These are phyloP conservation scores for Lytechinus variegatus DNA, from an alignment of 35 echinoderm and acorn worm genomes.

Conservation along the genomic window DNA sequence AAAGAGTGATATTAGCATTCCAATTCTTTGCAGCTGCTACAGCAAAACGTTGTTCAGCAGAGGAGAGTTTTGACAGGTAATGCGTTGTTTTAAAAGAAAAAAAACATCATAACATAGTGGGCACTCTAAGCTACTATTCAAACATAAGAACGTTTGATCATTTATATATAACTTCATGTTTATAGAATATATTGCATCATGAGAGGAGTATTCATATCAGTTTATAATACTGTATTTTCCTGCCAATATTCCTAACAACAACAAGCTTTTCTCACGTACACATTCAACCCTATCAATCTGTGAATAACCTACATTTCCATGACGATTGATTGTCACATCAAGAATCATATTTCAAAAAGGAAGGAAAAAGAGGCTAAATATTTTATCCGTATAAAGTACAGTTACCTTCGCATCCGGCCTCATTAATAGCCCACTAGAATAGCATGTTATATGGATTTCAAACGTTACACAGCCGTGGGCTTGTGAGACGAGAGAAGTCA, in stretches of 20 bases:
- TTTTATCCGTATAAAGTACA: background rate
- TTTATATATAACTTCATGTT: no score
- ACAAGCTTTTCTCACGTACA: background rate
- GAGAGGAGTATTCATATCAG: background rate
- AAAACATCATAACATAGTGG: no score
- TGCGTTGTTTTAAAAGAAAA: no score
- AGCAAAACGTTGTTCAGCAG: no score
- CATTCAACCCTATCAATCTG: background rate
- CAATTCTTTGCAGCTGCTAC: no score
- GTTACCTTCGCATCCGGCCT: background rate
- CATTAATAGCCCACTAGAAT: background rate
- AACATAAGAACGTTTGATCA: no score
- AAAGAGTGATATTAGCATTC: no score
- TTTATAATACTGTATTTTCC: background rate
- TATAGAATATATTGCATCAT: background rate
- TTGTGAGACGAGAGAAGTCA: slow-evolving; percentile 21
- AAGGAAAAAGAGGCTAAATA: slow-evolving; percentile 14
- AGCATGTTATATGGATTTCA: background rate
- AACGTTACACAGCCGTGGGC: slow-evolving; percentile 2
- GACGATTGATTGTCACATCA: background rate
- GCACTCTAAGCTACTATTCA: no score
- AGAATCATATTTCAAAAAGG: slow-evolving; percentile 9
- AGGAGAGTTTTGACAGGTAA: no score
- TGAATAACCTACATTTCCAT: background rate
- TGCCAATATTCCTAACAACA: background rate